Conservation (phyloP, 2,113 vertebrate genomes). For the Gallinago paraguaiae region DNA sequence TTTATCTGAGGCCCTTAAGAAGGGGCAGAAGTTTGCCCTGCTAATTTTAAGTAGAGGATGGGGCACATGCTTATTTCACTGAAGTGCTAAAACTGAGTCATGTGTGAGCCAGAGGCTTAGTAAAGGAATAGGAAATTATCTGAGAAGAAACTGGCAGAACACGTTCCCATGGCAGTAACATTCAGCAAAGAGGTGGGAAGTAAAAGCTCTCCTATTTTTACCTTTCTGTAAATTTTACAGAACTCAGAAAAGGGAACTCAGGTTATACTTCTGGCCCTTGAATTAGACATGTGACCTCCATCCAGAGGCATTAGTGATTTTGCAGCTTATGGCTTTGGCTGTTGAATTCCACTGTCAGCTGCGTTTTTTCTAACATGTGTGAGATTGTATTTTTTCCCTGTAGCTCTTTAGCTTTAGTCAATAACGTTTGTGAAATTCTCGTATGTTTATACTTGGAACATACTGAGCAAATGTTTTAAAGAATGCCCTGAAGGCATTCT, state of each 20-base stretch:
- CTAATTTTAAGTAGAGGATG: conserved; percentile 49
- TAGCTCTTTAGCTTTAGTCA: background rate
- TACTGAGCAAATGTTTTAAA: background rate
- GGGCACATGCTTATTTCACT: conserved; percentile 33
- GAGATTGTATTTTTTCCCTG: background rate
- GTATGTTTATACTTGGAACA: background rate
- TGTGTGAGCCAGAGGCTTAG: conserved; percentile 58
- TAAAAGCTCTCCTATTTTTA: conserved; percentile 55
- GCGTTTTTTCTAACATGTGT: background rate
- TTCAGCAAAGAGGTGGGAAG: conserved; percentile 57
- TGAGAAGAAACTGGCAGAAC: conserved; percentile 35
- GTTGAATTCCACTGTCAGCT: background rate
- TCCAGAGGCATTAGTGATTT: background rate
- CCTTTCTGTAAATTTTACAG: conserved; percentile 30
- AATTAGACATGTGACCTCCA: background rate
- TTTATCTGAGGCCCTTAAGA: background rate
- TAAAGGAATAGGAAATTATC: conserved; percentile 55
- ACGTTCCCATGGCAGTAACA: conserved; percentile 59
- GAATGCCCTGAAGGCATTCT: background rate
- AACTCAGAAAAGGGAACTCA: background rate
- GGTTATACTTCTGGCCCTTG: conserved; percentile 6
- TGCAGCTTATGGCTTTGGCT: background rate
- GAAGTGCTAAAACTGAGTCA: conserved; percentile 59
- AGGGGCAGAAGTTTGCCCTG: conserved; percentile 1
- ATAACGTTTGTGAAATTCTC: background rate